Conservation (phyloP, 2,797 vertebrate genomes). For the Rallus crepitans region DNA sequence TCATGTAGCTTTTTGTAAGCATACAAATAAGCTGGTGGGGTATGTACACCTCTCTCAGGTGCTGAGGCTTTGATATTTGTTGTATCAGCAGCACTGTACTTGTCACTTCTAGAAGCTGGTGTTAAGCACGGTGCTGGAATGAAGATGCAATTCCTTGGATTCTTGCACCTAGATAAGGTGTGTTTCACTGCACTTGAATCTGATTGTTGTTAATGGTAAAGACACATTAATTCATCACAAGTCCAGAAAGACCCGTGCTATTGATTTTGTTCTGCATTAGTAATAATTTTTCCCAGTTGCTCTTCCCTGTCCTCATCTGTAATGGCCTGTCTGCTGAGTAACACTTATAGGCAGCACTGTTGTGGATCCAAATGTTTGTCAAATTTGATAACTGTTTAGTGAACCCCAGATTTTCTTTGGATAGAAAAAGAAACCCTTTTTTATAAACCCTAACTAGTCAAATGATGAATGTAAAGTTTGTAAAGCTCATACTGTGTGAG, state of each 20-base stretch:
- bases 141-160: background rate
- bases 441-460: background rate
- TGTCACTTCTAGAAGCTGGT: background rate
- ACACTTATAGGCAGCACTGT: background rate
- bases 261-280: background rate
- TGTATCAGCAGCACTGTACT: background rate
- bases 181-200: background rate
- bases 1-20: slow-evolving; percentile 3
- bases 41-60: background rate
- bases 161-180: background rate
- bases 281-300: background rate
- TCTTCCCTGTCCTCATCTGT: background rate
- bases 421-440: background rate
- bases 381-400: background rate
- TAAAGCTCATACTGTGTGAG: background rate
- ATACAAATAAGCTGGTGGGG: slow-evolving; percentile 21
- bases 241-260: background rate
- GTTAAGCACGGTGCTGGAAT: background rate
- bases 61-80: background rate
- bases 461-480: background rate
- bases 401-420: background rate
- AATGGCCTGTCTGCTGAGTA: background rate
- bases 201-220: background rate
- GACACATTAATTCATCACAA: background rate
- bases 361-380: background rate